phyloP scores from a whole-genome alignment of 2,797 vertebrate species.

The Sorex maritimensis region DNA sequence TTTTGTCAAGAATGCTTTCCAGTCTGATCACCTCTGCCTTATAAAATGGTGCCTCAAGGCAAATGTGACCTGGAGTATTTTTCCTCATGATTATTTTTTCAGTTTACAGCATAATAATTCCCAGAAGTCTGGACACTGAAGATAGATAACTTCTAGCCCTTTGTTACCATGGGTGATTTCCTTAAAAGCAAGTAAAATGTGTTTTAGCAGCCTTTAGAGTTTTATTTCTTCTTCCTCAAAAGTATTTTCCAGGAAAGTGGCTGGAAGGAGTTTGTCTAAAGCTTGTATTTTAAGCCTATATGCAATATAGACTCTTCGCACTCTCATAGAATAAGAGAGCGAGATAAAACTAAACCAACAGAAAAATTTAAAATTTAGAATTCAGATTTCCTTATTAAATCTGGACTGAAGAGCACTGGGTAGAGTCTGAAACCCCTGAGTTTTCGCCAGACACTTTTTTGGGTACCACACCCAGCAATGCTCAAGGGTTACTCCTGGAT shows the following conservation, averaged over 20 bases:
- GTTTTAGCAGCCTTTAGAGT: not conserved
- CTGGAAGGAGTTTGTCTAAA: not conserved
- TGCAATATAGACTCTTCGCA: not conserved
- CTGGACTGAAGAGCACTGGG: not conserved
- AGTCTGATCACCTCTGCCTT: not conserved
- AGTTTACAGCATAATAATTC: constrained; percentile 24
- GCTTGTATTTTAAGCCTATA: not conserved
- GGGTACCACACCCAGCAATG: no score
- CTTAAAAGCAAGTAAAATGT: constrained; percentile 57
- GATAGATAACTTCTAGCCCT: not conserved
- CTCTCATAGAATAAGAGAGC: constrained; percentile 34
- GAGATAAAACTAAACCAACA: not conserved
- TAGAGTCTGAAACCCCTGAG: not conserved
- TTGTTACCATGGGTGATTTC: not conserved
- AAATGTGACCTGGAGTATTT: constrained; percentile 1
- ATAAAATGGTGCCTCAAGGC: constrained; percentile 56
- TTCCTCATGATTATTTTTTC: constrained; percentile 61
- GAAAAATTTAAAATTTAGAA: not conserved
- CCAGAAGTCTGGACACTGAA: constrained; percentile 56
- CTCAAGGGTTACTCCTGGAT: no score
- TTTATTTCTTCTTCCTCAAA: not conserved
- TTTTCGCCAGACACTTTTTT: not conserved
- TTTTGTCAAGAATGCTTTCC: constrained; percentile 41
- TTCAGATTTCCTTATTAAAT: not conserved
- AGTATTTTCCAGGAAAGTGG: constrained; percentile 41